Evolutionary conservation across 2,113 vertebrate genomes (phyloP), one percentile per base, ranked within the genome.

Genomic region (Poicephalus gulielmi): DNA sequence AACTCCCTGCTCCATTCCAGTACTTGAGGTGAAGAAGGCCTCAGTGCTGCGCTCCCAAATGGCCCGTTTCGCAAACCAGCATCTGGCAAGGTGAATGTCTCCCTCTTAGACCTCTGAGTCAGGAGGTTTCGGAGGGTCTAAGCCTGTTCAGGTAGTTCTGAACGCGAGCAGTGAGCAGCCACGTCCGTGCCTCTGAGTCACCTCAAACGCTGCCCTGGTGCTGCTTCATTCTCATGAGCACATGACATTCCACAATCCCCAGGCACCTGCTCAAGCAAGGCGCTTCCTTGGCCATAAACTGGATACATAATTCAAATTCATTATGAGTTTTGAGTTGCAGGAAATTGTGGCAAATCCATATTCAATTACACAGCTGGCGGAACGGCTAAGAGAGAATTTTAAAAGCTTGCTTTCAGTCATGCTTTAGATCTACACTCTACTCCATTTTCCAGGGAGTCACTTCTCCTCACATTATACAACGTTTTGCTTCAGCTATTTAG

Each of bases 41-140:
- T 23, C 3, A 0, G 30, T 2, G 35, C 47, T 39, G 50, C 49
- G 3, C 2, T 1, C 49, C 22, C 3, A 5, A 33, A 14, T 0
- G 6, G 39, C 10, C 8, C 0, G 1, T 41, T 13, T 9, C 53
- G 37, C 37, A 46, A 33, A 37, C 7, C 19, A 2, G 1, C 4
- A 2, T 17, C 13, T 11, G 2, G 3, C 2, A 28, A 19, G 0
- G 1, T 0, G 0, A 11, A 39, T 0, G 13, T 17, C 25, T 20
- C 22, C 47, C 52, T 13, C 6, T 3, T 39, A 24, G 5, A 59
- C 1, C 37, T 1, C 9, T 0, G 22, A 5, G 6, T 43, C n/a
- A 7, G 28, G 22, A 41, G 62, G 33, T 8, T 41, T 18, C 44
- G 12, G 60, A 46, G 20, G 49, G 31, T 13, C 17, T 18, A 12